phyloP scores from a whole-genome alignment of 2,113 vertebrate genomes.

The Saiga tatarica region DNA sequence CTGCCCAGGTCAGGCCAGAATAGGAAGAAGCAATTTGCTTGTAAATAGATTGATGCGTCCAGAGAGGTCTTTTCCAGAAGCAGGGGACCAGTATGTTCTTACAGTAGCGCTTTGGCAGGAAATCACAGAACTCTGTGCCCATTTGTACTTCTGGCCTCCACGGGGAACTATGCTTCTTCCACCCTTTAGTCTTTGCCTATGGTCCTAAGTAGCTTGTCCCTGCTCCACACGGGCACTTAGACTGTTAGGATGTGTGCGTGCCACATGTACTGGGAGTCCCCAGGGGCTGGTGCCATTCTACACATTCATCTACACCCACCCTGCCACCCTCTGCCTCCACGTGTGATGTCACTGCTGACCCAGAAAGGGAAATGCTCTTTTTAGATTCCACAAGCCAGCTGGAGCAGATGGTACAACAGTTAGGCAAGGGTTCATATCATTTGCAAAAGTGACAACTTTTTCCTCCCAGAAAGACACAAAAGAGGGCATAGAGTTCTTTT shows the following conservation, averaged over 20 bases:
- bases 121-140: background rate
- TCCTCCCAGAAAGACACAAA: background rate
- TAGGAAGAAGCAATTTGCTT: background rate
- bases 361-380: background rate
- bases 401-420: background rate
- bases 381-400: background rate
- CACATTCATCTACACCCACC: background rate
- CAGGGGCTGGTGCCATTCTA: background rate
- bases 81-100: background rate
- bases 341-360: background rate
- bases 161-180: background rate
- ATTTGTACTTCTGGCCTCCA: background rate
- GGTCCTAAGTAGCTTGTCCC: background rate
- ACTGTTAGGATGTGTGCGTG: background rate
- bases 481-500: background rate
- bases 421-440: background rate
- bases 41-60: background rate
- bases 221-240: background rate
- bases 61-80: background rate
- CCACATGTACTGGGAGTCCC: background rate
- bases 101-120: background rate
- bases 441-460: background rate
- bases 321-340: accelerated
- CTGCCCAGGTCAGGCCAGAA: background rate
- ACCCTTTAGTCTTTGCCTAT: background rate